These are phyloP conservation scores for Sprattus sprattus DNA, from an alignment of 2,113 vertebrate species.

Conservation along the genomic window DNA sequence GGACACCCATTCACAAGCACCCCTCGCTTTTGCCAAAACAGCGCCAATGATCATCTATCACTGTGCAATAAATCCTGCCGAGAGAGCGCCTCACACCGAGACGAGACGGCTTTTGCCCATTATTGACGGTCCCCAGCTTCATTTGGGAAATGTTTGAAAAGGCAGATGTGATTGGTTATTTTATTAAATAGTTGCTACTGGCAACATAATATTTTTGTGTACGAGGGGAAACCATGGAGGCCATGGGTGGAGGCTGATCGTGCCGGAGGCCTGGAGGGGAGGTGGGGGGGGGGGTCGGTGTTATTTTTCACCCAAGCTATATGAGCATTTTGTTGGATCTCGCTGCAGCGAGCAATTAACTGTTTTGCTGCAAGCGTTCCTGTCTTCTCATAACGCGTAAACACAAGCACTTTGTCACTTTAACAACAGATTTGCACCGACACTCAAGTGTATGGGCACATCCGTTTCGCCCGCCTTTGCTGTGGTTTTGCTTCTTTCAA, in stretches of 20 bases:
- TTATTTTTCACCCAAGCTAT: slow-evolving; percentile 62
- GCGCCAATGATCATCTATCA: slow-evolving; percentile 73
- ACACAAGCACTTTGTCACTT: slow-evolving; percentile 59
- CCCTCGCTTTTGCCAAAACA: slow-evolving; percentile 78
- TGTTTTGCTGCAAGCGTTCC: slow-evolving; percentile 65
- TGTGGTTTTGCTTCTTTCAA: slow-evolving; percentile 1
- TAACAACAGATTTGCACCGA: slow-evolving; percentile 65
- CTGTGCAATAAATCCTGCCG: slow-evolving; percentile 63
- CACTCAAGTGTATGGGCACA: slow-evolving; percentile 49
- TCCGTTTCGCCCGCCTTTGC: slow-evolving; percentile 20
- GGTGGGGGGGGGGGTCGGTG: slow-evolving; percentile 40
- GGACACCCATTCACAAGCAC: slow-evolving; percentile 68
- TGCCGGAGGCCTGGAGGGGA: slow-evolving; percentile 35
- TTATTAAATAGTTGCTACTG: slow-evolving; percentile 74
- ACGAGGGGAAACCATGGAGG: slow-evolving; percentile 55
- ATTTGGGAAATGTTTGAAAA: slow-evolving; percentile 72
- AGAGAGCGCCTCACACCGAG: slow-evolving; percentile 62
- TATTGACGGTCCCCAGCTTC: slow-evolving; percentile 55
- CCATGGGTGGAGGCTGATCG: slow-evolving; percentile 58
- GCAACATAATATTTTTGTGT: slow-evolving; percentile 74
- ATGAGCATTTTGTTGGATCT: slow-evolving; percentile 64
- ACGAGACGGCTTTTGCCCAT: slow-evolving; percentile 52
- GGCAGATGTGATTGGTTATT: slow-evolving; percentile 68
- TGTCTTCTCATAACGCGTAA: slow-evolving; percentile 57
- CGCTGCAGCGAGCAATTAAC: slow-evolving; percentile 71